Percentiles rank a stretch among this genome's conserved stretches.
phyloP scores from a whole-genome alignment of 2,113 vertebrate species.

The Dipodomys merriami region DNA sequence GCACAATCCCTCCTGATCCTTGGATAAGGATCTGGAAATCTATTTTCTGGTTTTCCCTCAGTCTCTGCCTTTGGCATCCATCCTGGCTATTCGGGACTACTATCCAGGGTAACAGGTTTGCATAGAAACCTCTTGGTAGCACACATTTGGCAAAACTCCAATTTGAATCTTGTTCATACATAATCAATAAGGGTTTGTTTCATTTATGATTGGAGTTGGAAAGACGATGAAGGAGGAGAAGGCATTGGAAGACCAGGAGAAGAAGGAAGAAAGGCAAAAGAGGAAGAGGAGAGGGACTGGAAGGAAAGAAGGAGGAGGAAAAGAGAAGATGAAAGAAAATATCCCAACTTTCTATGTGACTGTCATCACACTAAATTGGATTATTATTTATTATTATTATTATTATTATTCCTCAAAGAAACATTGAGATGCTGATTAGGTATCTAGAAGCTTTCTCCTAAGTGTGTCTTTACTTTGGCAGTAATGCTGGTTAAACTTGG shows the following conservation, averaged over 20 bases:
- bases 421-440: too few relatives aligned
- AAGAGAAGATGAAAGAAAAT: fast-evolving
- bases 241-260: background rate
- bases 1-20: background rate
- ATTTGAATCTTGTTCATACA: conserved; percentile 29
- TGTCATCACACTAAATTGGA: background rate
- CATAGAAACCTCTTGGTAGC: conserved; percentile 48
- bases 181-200: background rate
- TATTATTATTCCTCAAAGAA: background rate
- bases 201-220: background rate
- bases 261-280: too few relatives aligned
- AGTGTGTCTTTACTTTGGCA: background rate
- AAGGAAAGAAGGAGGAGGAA: too few relatives aligned
- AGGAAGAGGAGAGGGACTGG: background rate
- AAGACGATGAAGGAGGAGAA: background rate
- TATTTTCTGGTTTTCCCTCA: conserved; percentile 53
- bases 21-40: background rate
- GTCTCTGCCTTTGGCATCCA: conserved; percentile 28
- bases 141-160: conserved; percentile 14
- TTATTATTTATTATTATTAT: too few relatives aligned
- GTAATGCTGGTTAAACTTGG: background rate
- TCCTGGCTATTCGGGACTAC: background rate
- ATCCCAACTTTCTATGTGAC: background rate
- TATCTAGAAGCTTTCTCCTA: background rate
- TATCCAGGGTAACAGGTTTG: conserved; percentile 45